A percentile compares a stretch with the other conserved stretches of the same genome.
Conservation (phyloP, 2,113 vertebrate genomes). For the Brevimyrus niger region DNA sequence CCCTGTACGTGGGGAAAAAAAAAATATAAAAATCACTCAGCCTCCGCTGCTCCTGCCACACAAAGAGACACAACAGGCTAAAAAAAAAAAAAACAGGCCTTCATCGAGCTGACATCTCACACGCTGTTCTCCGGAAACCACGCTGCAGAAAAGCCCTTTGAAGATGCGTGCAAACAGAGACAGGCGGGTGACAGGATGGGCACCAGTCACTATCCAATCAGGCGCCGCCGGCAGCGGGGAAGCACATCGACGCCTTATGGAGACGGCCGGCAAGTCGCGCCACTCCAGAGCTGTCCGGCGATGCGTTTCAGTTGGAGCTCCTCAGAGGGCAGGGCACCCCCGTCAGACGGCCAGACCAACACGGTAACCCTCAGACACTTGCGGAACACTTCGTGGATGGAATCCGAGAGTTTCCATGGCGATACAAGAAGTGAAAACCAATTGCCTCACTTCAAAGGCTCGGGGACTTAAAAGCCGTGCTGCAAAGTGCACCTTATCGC, state of each 20-base stretch:
- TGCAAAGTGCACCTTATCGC: constrained; percentile 34
- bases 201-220: constrained; percentile 25
- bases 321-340: not conserved
- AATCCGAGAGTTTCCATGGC: constrained; percentile 35
- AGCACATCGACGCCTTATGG: not conserved
- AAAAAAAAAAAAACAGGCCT: not conserved
- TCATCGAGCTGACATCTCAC: not conserved
- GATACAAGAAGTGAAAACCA: constrained; percentile 36
- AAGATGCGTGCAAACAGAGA: constrained; percentile 13
- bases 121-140: constrained; percentile 1
- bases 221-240: constrained; percentile 14
- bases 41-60: not conserved
- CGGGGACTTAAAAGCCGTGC: constrained; percentile 36
- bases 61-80: not conserved
- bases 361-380: constrained; percentile 11
- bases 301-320: not conserved
- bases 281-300: constrained; percentile 2
- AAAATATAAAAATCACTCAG: constrained; percentile 23
- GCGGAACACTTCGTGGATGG: constrained; percentile 22
- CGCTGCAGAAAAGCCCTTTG: constrained; percentile 20
- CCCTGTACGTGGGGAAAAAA: not conserved
- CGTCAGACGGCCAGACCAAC: not conserved
- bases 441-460: constrained; percentile 41
- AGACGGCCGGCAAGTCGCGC: not conserved
- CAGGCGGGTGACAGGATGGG: constrained; percentile 17